These are phyloP conservation scores for Hypena proboscidalis DNA, from an alignment of 2,888 invertebrate species.

Conservation along the genomic window DNA sequence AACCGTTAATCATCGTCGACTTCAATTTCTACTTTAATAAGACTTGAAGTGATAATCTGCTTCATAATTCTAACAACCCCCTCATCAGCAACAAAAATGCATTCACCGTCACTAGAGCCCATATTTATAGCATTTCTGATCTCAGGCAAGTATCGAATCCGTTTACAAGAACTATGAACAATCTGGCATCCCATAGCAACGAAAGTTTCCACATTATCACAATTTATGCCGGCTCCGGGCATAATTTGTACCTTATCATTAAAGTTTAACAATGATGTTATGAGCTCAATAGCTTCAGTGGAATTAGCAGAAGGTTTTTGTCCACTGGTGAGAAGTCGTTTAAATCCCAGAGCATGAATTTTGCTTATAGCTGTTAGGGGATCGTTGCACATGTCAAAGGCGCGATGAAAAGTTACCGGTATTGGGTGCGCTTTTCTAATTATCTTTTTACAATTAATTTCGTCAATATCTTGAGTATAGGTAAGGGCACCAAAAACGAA, in stretches of 20 bases:
- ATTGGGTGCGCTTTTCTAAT: slow-evolving; percentile 85
- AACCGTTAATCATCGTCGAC: too few relatives aligned
- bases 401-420: slow-evolving; percentile 94
- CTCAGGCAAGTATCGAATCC: slow-evolving; percentile 60
- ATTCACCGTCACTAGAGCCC: slow-evolving; percentile 56
- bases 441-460: slow-evolving; percentile 86
- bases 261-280: slow-evolving; percentile 86
- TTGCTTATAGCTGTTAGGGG: slow-evolving; percentile 86
- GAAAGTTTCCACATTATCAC: slow-evolving; percentile 88
- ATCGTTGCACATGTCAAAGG: slow-evolving; percentile 90
- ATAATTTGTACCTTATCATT: slow-evolving; percentile 88
- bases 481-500: slow-evolving; percentile 96
- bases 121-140: slow-evolving; percentile 55
- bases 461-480: slow-evolving; percentile 86
- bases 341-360: slow-evolving; percentile 90
- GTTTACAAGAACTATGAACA: slow-evolving; percentile 93
- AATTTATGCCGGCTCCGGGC: slow-evolving; percentile 94
- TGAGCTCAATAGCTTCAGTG: slow-evolving; percentile 85
- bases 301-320: slow-evolving; percentile 87
- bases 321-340: slow-evolving; percentile 94
- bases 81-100: slow-evolving; percentile 63
- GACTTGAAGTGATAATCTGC: slow-evolving; percentile 28
- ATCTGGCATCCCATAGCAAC: slow-evolving; percentile 89
- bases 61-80: slow-evolving; percentile 59
- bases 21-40: background rate